A percentile compares a stretch with the other conserved stretches of the same genome.
Conservation (phyloP, 23 tunicate species). For the Ascidia mentula region DNA sequence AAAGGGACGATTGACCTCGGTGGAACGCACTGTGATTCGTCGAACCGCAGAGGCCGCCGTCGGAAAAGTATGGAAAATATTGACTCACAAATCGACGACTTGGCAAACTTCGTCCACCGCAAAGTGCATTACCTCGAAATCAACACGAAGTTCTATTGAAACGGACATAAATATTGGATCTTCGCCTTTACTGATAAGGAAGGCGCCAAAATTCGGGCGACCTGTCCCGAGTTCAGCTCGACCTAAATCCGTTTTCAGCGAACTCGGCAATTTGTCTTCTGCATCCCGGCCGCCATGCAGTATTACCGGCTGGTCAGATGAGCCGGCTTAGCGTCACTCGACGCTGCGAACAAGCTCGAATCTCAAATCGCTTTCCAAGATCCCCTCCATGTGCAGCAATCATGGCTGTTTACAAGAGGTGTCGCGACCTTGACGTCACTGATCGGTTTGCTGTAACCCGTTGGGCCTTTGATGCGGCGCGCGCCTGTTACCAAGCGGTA, state of each 20-base stretch:
- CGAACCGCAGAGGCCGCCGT: not conserved
- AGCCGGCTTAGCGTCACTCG: not conserved
- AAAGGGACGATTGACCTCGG: not conserved
- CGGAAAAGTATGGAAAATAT: no score
- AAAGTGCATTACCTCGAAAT: not conserved
- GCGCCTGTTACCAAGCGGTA: not conserved
- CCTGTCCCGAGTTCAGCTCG: not conserved
- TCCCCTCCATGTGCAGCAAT: not conserved
- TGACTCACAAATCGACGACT: no score
- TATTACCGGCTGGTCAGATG: not conserved
- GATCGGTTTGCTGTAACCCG: not conserved
- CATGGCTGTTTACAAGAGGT: not conserved
- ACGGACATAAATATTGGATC: not conserved
- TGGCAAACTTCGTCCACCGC: not conserved
- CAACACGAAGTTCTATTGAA: not conserved
- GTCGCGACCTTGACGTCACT: constrained; percentile 13
- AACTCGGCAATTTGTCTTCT: not conserved
- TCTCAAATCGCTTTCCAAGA: not conserved
- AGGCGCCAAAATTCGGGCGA: not conserved
- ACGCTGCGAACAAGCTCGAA: no score
- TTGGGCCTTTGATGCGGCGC: not conserved
- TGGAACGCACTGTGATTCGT: not conserved
- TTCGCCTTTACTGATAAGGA: not conserved
- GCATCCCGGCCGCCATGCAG: not conserved
- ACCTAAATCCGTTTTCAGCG: not conserved